Base-by-base conservation (phyloP, 2,113 vertebrate species). In the Beaufortia kweichowensis region DNA sequence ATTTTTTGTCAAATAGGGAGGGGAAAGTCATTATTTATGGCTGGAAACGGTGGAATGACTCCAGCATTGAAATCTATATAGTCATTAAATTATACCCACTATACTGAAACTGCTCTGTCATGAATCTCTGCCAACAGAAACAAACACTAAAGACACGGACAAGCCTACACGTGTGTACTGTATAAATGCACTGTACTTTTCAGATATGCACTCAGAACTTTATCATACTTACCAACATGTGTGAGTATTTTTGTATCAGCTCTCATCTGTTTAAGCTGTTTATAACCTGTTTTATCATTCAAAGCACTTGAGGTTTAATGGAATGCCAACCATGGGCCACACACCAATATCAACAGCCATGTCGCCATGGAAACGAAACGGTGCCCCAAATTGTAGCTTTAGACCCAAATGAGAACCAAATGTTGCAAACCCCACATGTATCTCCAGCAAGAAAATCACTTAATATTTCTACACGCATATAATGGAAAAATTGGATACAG, bases 61-160 rank as follows among this genome's bases (percentile, higher is more conserved):
- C 84, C 88, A 89, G 70, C 41, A 17, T 43, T 76, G 77, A 74
- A 70, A 73, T 80, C 56, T 65, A 71, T 62, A 71, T 5, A 80
- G 79, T 81, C 78, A 79, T 71, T 60, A 84, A 85, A 84, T 83
- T 56, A 73, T 53, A 65, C 63, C 75, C 12, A 29, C 76, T 29
- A 39, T 79, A 82, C 79, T 84, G 73, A 87, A 84, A 81, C 81
- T 68, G 55, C 82, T 84, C 81, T 64, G 60, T 85, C 78, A 85
- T 65, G 75, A 72, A 55, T n/a, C 23, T 39, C 19, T 7, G 17
- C 70, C 79, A 4, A 43, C 39, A 57, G 65, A 48, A 67, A 75
- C 69, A 78, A 67, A 24, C 31, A 73, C 24, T 62, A 0, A 64
- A 17, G 61, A 21, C 33, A 76, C 41, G 62, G 50, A 55, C 24